Evolutionary conservation across 2,113 vertebrate genomes (phyloP).

Genomic region (Synodontis membranacea): DNA sequence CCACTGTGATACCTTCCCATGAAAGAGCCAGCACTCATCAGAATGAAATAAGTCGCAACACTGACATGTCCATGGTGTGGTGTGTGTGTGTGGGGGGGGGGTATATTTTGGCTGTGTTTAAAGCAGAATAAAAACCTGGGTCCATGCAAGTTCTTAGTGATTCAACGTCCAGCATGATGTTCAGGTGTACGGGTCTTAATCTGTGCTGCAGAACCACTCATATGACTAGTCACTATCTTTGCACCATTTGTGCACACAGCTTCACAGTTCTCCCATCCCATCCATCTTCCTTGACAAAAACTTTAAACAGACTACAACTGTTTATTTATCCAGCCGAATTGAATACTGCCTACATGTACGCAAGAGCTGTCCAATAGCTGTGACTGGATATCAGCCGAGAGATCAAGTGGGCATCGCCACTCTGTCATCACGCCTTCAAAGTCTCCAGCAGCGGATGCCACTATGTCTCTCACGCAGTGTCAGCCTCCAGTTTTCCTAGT

Average conservation of each 20-base stretch:
- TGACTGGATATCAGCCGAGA: neutral
- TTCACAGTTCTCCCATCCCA: neutral
- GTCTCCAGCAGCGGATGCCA: neutral
- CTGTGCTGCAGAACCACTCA: neutral
- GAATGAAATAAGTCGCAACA: neutral
- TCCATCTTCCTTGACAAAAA: neutral
- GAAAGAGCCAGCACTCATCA: neutral
- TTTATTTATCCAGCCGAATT: neutral
- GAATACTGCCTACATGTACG: neutral
- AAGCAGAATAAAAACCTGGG: neutral
- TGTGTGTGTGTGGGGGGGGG: no score
- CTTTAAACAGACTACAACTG: neutral
- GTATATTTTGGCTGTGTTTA: neutral
- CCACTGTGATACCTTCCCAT: neutral
- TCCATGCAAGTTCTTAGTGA: neutral
- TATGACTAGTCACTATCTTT: neutral
- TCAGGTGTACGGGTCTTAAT: neutral
- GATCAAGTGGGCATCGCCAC: neutral
- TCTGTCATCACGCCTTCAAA: neutral
- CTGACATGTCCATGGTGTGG: neutral
- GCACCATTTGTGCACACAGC: neutral
- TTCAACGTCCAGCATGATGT: neutral
- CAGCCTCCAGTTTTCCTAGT: neutral
- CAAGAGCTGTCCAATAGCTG: neutral
- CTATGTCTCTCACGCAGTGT: neutral